These are phyloP conservation scores for Apotomis capreana DNA, from an alignment of 2,888 invertebrate genomes.

Conservation along the genomic window DNA sequence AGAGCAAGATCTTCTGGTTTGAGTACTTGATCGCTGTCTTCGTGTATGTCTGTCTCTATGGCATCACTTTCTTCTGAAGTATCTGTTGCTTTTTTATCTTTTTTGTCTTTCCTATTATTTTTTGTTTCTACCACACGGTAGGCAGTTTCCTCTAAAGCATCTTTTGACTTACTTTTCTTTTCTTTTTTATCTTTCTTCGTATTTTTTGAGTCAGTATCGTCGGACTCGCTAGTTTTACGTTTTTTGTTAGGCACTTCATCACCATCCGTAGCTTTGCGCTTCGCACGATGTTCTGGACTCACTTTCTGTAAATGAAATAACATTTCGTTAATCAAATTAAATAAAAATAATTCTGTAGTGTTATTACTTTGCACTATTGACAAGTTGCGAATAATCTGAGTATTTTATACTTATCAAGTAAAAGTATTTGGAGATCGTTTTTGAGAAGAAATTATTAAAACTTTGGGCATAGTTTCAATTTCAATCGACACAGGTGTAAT, in stretches of 20 bases:
- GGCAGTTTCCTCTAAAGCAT: slow-evolving; percentile 29
- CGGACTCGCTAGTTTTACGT: slow-evolving; percentile 43
- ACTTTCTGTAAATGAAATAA: slow-evolving; percentile 50
- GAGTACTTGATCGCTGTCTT: slow-evolving; percentile 60
- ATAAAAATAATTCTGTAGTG: too few relatives aligned
- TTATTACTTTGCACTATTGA: too few relatives aligned
- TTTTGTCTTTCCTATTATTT: slow-evolving; percentile 43
- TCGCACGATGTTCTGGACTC: slow-evolving; percentile 40
- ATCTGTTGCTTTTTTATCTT: slow-evolving; percentile 39
- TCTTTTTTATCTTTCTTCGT: slow-evolving; percentile 43
- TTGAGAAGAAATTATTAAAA: too few relatives aligned
- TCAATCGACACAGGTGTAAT: too few relatives aligned
- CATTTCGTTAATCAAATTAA: background rate
- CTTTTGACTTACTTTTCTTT: slow-evolving; percentile 40
- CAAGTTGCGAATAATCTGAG: too few relatives aligned
- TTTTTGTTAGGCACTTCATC: slow-evolving; percentile 45
- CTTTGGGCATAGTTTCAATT: too few relatives aligned
- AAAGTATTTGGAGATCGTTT: too few relatives aligned
- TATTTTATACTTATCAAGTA: too few relatives aligned
- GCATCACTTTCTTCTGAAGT: slow-evolving; percentile 67
- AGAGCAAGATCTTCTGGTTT: slow-evolving; percentile 62
- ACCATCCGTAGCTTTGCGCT: slow-evolving; percentile 49
- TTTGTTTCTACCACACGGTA: slow-evolving; percentile 31
- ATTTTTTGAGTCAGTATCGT: slow-evolving; percentile 31
- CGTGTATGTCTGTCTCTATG: slow-evolving; percentile 66